phyloP scores from a whole-genome alignment of 2,113 vertebrate genomes.

The Tragelaphus strepsiceros region DNA sequence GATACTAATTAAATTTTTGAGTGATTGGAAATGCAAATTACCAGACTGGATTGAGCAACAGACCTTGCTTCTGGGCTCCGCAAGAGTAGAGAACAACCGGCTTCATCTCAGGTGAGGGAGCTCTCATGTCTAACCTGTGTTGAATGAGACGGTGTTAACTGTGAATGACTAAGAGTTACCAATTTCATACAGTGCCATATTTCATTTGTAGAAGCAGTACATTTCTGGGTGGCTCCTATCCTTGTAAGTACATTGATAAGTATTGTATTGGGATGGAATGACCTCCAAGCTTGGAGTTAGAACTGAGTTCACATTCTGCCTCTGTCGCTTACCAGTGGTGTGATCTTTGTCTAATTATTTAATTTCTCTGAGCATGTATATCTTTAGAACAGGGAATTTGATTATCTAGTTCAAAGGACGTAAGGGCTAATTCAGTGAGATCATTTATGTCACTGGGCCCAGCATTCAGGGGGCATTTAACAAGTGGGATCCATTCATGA shows the following conservation, averaged over 20 bases:
- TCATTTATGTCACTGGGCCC: not conserved
- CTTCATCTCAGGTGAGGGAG: not conserved
- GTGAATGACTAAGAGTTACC: conserved; percentile 14
- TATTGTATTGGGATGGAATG: too few species aligned
- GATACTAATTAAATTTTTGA: conserved; percentile 81
- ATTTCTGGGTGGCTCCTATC: not conserved
- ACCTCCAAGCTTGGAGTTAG: not conserved
- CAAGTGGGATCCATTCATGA: not conserved
- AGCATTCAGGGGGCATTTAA: not conserved
- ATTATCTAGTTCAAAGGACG: not conserved
- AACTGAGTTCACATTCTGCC: not conserved
- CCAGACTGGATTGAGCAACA: conserved; percentile 67
- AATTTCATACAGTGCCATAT: not conserved
- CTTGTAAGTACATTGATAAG: not conserved
- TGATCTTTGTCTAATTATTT: not conserved
- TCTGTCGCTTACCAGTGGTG: not conserved
- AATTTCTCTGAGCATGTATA: not conserved
- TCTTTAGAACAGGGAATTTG: not conserved
- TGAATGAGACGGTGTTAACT: not conserved
- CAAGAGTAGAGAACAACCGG: conserved; percentile 45
- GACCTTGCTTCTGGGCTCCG: conserved; percentile 39
- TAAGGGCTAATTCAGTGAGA: not conserved
- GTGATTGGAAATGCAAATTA: conserved; percentile 82
- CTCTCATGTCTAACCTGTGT: not conserved
- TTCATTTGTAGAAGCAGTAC: not conserved